Base-by-base conservation (phyloP, 1,140 invertebrate genomes). In the Streblospio benedicti region DNA sequence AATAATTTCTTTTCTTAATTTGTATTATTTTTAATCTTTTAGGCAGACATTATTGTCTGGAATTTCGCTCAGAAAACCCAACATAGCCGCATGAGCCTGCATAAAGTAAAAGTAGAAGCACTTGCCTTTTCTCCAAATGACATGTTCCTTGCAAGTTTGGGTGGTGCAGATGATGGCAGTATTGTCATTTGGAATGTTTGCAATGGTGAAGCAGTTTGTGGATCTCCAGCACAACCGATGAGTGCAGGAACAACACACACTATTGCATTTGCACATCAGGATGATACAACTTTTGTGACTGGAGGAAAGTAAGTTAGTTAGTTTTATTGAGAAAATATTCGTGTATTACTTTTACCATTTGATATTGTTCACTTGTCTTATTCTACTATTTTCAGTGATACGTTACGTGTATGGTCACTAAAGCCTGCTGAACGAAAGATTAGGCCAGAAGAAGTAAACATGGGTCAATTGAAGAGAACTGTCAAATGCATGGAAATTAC, bases 11-110 rank as follows among this genome's bases (percentile, higher is more conserved):
- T n/a, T n/a, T n/a, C n/a, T n/a, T n/a, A n/a, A n/a, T n/a, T n/a
- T n/a, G n/a, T n/a, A n/a, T n/a, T 38, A 3, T 41, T 56, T 14
- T n/a, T 28, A 41, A 49, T 45, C 25, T 49, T 55, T 5, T 61
- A 88, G 82, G 87, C 91, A 4, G 82, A 82, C 61, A 86, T 91
- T 0, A 91, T 92, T 64, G 73, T 96, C 18, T 96, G 91, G 91
- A 84, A 92, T 70, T 93, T 87, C 69, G 56, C 18, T 31, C 80
- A 85, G 5, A 81, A 79, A 41, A 78, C 74, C 32, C 72, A 85
- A 45, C 73, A 87, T 43, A 80, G 82, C 0, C 84, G 82, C 53
- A 84, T 93, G 73, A 85, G 87, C 73, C 77, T 90, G 12, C 92
- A 96, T 73, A 92, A 91, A 81, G 86, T 85, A 20, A 84, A 88